Evolutionary conservation across 2,797 vertebrate genomes (phyloP).

Genomic region (Triplophysa yarkandensis): DNA sequence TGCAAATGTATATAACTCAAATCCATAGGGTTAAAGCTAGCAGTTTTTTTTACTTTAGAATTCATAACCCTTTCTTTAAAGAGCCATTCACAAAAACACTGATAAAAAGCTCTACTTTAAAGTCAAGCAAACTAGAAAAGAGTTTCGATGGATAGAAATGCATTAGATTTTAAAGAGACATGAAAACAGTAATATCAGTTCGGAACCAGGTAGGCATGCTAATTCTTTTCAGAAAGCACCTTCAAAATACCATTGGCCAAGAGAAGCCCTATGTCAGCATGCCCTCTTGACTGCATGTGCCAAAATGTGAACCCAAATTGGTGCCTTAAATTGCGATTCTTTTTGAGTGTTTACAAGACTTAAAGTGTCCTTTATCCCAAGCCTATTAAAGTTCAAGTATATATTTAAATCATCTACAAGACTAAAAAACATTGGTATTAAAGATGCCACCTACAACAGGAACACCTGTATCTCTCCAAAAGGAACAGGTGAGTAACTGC

Average conservation of each 20-base stretch:
- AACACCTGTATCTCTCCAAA: constrained; percentile 45
- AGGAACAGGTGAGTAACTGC: constrained; percentile 50
- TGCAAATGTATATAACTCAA: neutral
- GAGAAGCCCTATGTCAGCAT: too few species aligned
- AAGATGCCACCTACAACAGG: constrained; percentile 26
- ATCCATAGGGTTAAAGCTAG: neutral
- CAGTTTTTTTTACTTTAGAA: neutral
- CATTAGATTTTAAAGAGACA: neutral
- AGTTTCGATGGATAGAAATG: neutral
- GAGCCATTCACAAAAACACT: neutral
- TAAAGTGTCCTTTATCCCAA: neutral
- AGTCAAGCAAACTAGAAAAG: neutral
- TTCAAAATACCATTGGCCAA: too few species aligned
- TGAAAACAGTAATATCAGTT: neutral
- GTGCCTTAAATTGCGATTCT: neutral
- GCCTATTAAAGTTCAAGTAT: constrained; percentile 1
- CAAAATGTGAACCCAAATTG: neutral
- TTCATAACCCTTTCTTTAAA: neutral
- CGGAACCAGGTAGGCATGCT: too few species aligned
- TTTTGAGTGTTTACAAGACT: neutral
- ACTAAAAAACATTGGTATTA: neutral
- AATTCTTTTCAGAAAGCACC: neutral
- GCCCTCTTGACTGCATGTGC: neutral
- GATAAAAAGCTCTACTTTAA: neutral
- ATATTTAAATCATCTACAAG: neutral